Evolutionary conservation across 2,888 invertebrate species (phyloP), one percentile per base, ranked within the genome.

Genomic region (Bruchidius siliquastri): DNA sequence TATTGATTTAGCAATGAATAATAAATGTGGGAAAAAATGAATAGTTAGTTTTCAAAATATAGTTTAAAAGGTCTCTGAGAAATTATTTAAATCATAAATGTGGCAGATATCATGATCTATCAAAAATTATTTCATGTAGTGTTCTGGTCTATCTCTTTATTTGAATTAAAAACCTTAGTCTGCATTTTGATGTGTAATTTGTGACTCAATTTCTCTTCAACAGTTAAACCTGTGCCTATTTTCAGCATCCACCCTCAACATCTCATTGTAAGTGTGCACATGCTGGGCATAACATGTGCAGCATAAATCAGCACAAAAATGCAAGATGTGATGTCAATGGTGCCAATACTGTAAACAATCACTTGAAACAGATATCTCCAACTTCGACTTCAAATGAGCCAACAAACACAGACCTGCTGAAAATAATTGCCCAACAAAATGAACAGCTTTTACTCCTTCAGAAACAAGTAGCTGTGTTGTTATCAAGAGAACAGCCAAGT

Each of bases 391-490:
- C 49, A 49, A 18, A 49, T 49, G 89, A 90, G 80, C 89, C 90
- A 13, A 89, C 89, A 22, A 88, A 90, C 22, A 86, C 88, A 73
- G 91, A 92, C 81, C 84, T 92, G 72, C 88, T 92, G 76, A 89
- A 90, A 82, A 90, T 92, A 74, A 91, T 92, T 69, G 76, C 79
- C 2, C 79, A 79, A 73, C 92, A 92, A 84, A 92, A 90, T 85
- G 90, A 92, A 78, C 92, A 92, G 81, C 85, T 92, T 26, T 88
- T 91, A 80, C 80, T 89, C 72, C 83, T 92, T 32, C 92, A 92
- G 82, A 88, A 89, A 73, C 92, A 92, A 84, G 90, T 92, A 0
- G 90, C 91, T 77, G 88, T 88, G 78, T 86, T 92, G 21, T 76
- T 89, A 49, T 49, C 49, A 49, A 49, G 49, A 49, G 49, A 49